phyloP scores from a whole-genome alignment of 2,888 invertebrate species.

The Antheraea assamensis region DNA sequence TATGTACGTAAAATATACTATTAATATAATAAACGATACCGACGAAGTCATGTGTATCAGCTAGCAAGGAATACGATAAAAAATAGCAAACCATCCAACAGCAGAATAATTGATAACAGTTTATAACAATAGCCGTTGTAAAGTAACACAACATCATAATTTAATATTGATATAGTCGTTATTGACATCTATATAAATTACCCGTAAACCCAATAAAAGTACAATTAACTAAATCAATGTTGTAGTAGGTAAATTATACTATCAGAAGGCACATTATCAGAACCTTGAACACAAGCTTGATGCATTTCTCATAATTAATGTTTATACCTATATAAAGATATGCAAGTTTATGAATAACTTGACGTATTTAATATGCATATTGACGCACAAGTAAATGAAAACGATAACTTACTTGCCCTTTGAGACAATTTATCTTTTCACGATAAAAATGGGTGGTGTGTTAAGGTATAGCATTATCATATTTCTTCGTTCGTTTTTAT shows the following conservation, averaged over 20 bases:
- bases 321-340: constrained; percentile 14
- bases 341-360: constrained; percentile 17
- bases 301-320: constrained; percentile 25
- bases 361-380: constrained; percentile 21
- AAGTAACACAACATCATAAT: background rate
- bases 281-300: constrained; percentile 22
- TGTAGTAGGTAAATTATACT: constrained; percentile 13
- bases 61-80: too few relatives aligned
- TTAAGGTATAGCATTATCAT: constrained; percentile 28
- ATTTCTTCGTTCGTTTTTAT: constrained; percentile 22
- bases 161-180: too few relatives aligned
- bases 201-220: constrained; percentile 1
- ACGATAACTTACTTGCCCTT: constrained; percentile 55
- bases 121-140: too few relatives aligned
- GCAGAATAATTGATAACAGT: too few relatives aligned
- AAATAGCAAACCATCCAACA: too few relatives aligned
- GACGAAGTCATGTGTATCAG: too few relatives aligned
- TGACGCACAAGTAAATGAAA: constrained; percentile 47
- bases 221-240: background rate
- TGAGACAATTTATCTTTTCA: constrained; percentile 49
- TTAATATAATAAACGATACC: too few relatives aligned
- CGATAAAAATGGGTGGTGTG: constrained; percentile 41
- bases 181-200: background rate
- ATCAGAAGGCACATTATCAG: constrained; percentile 15
- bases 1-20: too few relatives aligned